phyloP scores from a whole-genome alignment of 2,113 vertebrate genomes.

The Oplegnathus fasciatus region DNA sequence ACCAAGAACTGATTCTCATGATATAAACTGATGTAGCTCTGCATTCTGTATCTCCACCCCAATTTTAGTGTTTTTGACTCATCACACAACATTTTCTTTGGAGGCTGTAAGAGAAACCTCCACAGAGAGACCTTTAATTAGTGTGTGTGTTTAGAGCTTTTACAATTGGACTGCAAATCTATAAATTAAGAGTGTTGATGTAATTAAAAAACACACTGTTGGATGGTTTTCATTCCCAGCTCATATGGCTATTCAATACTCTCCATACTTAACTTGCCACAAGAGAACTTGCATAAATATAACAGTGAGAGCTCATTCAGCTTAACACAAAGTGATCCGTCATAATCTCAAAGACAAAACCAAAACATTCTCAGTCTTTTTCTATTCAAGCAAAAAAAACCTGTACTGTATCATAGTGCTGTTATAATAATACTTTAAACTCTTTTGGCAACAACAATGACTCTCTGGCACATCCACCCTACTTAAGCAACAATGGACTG shows the following conservation, averaged over 20 bases:
- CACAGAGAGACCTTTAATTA: slow-evolving; percentile 40
- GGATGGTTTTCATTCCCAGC: slow-evolving; percentile 17
- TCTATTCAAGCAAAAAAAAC: neutral
- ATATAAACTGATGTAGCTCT: slow-evolving; percentile 29
- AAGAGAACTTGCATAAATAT: slow-evolving; percentile 8
- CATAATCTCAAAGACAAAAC: slow-evolving; percentile 13
- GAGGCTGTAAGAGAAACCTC: slow-evolving; percentile 36
- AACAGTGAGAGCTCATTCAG: neutral
- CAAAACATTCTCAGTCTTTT: slow-evolving; percentile 9
- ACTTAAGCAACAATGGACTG: slow-evolving; percentile 2
- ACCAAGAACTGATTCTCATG: slow-evolving; percentile 51
- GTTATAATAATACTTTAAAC: slow-evolving; percentile 8
- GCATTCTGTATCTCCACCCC: slow-evolving; percentile 53
- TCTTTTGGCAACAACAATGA: slow-evolving; percentile 5
- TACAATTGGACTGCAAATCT: slow-evolving; percentile 29
- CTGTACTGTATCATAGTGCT: neutral
- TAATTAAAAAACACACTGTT: slow-evolving; percentile 22
- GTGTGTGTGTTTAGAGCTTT: slow-evolving; percentile 23
- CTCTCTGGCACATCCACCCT: neutral
- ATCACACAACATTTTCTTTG: slow-evolving; percentile 46
- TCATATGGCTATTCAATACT: neutral
- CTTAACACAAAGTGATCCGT: slow-evolving; percentile 21
- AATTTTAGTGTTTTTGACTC: slow-evolving; percentile 43
- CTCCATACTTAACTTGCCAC: neutral
- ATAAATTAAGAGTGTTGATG: slow-evolving; percentile 45